A percentile compares a stretch with the other conserved stretches of the same genome.
Evolutionary conservation across 2,797 vertebrate genomes (phyloP).

Genomic region (Phoebastria nigripes): DNA sequence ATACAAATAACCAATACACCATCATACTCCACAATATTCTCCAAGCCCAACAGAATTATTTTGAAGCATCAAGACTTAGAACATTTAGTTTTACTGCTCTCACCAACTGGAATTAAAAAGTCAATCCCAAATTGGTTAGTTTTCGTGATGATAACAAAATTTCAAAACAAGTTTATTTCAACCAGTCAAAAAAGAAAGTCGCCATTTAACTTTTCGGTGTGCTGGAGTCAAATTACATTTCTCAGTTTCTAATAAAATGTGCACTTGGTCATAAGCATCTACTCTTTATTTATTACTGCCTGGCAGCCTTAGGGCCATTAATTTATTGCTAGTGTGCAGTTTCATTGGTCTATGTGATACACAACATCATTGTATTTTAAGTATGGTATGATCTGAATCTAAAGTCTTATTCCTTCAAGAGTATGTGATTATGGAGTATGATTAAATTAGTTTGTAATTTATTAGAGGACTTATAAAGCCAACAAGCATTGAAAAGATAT

Average conservation of each 20-base stretch:
- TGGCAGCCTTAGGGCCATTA: slow-evolving; percentile 1
- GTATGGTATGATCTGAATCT: slow-evolving; percentile 24
- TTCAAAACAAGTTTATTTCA: not conserved
- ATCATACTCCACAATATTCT: not conserved
- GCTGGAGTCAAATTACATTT: slow-evolving; percentile 17
- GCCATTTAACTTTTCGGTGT: not conserved
- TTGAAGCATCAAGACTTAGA: not conserved
- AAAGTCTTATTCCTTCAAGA: slow-evolving; percentile 17
- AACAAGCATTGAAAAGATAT: slow-evolving; percentile 14
- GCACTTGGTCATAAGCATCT: slow-evolving; percentile 22
- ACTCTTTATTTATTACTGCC: slow-evolving; percentile 53
- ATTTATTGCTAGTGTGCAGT: not conserved
- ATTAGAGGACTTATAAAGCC: slow-evolving; percentile 44
- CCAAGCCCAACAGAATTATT: not conserved
- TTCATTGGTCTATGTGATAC: not conserved
- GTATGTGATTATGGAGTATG: slow-evolving; percentile 36
- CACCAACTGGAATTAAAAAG: not conserved
- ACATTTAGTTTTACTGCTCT: not conserved
- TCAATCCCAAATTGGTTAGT: not conserved
- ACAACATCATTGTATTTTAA: not conserved
- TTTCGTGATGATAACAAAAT: not conserved
- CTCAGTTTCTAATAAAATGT: slow-evolving; percentile 24
- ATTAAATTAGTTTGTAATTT: slow-evolving; percentile 47
- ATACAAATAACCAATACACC: not conserved
- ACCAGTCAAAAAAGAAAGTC: not conserved